Evolutionary conservation across 2,888 invertebrate species (phyloP), one percentile per base, ranked within the genome.

Genomic region (Ectropis crepuscularia): DNA sequence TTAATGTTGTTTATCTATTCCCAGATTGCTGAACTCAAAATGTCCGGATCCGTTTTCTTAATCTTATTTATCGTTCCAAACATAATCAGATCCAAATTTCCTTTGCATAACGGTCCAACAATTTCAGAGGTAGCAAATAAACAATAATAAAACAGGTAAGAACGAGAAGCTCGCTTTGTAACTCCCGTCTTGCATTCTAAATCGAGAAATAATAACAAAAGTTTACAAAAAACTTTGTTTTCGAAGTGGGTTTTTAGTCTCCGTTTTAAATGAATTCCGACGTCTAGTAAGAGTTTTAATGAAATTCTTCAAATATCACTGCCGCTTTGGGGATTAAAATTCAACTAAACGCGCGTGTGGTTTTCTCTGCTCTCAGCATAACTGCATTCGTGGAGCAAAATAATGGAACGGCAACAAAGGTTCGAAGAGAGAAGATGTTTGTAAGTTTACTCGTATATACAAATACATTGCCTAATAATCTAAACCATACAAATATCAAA

Each of bases 291-390:
- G 80, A 87, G 85, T 85, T 87, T 86, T 90, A 91, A 92, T 92
- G 88, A 91, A 92, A 92, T 92, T 92, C 90, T 87, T 89, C 77
- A 89, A 88, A 90, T 87, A 88, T 85, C 85, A 69, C 79, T 77
- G 81, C 78, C 81, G 70, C 78, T 71, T 79, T 83, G 81, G 74
- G 80, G 81, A 87, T 88, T 89, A 85, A 87, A 89, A 88, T 90
- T 87, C 82, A 81, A 83, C 81, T 88, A 85, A 88, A 86, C 86
- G 81, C 80, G 79, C 76, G 74, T 81, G 83, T 75, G 81, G 82
- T 83, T 82, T 76, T 45, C 61, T 58, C 43, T 67, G 55, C 63
- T 48, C 61, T 57, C 48, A 51, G 63, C 53, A 60, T 62, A 28
- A 66, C 67, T 41, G 28, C 46, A 28, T 28, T 28, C 16, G 16